Evolutionary conservation across 2,797 vertebrate species (phyloP).

Genomic region (Denticeps clupeoides): DNA sequence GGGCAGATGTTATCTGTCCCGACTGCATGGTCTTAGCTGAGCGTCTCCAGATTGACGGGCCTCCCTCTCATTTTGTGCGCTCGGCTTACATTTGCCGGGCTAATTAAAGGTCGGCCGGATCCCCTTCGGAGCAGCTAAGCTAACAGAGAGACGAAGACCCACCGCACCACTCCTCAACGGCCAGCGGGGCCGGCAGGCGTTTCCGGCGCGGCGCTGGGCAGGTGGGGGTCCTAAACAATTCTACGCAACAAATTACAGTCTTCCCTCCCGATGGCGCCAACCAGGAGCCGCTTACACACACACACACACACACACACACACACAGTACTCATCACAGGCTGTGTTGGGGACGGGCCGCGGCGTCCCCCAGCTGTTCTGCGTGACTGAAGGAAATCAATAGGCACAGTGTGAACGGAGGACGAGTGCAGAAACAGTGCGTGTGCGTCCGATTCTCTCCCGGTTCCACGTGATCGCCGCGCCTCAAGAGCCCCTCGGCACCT

Average conservation of each 20-base stretch:
- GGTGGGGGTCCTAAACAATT: background rate
- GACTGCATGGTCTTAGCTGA: too few species aligned
- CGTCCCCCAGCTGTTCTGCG: background rate
- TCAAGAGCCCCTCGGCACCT: conserved; percentile 49
- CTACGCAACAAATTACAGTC: conserved; percentile 25
- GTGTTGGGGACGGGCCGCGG: conserved; percentile 12
- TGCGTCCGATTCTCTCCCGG: too few species aligned
- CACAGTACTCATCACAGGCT: too few species aligned
- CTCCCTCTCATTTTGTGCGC: conserved; percentile 1
- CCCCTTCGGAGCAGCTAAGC: background rate
- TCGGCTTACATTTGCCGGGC: background rate
- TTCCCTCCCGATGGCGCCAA: conserved; percentile 19
- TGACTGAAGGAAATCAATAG: conserved; percentile 17
- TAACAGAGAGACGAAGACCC: background rate
- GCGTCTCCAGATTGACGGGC: background rate
- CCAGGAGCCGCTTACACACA: conserved; percentile 17
- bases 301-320: conserved; percentile 15
- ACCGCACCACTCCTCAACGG: background rate
- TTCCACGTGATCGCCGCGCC: conserved; percentile 41
- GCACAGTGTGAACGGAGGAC: background rate
- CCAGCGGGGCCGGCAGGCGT: background rate
- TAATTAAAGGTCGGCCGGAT: conserved; percentile 1
- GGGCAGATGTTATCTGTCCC: too few species aligned
- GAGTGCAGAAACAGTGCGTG: background rate
- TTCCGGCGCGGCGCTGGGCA: too few species aligned